Percentiles rank a stretch among this genome's conserved stretches.
phyloP scores from a whole-genome alignment of 2,797 vertebrate genomes.

The Gymnocypris eckloni region DNA sequence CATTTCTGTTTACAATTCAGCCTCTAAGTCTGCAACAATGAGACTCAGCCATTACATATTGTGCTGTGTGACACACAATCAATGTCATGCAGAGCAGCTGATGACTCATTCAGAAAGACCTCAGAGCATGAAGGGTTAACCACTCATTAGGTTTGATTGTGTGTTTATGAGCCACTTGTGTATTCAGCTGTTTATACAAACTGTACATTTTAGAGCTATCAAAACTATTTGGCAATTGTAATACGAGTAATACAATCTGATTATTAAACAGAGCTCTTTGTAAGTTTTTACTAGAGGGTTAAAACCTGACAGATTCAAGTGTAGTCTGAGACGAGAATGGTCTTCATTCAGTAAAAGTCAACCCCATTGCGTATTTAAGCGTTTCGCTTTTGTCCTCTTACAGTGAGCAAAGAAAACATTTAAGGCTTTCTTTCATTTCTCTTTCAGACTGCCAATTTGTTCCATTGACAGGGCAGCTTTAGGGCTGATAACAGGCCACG shows the following conservation, averaged over 20 bases:
- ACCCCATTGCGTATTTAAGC: slow-evolving; percentile 61
- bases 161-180: slow-evolving; percentile 53
- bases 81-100: slow-evolving; percentile 69
- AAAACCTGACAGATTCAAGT: slow-evolving; percentile 57
- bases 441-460: slow-evolving; percentile 56
- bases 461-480: slow-evolving; percentile 47
- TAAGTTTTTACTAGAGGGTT: slow-evolving; percentile 53
- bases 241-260: slow-evolving; percentile 40
- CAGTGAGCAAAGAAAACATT: slow-evolving; percentile 53
- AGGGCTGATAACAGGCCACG: slow-evolving; percentile 56
- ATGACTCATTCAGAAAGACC: slow-evolving; percentile 44
- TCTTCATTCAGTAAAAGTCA: slow-evolving; percentile 40
- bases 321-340: slow-evolving; percentile 55
- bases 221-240: slow-evolving; percentile 26
- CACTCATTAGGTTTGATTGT: slow-evolving; percentile 56
- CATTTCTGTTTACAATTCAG: slow-evolving; percentile 77
- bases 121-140: slow-evolving; percentile 53
- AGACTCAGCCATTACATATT: slow-evolving; percentile 91
- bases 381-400: slow-evolving; percentile 61
- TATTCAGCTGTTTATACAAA: slow-evolving; percentile 62
- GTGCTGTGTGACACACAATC: slow-evolving; percentile 92
- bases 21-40: slow-evolving; percentile 88
- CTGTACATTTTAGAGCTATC: slow-evolving; percentile 47
- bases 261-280: slow-evolving; percentile 56
- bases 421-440: slow-evolving; percentile 57